A percentile compares a stretch with the other conserved stretches of the same genome.
phyloP scores from a whole-genome alignment of 2,113 vertebrate species.

The Lophochroa leadbeateri region DNA sequence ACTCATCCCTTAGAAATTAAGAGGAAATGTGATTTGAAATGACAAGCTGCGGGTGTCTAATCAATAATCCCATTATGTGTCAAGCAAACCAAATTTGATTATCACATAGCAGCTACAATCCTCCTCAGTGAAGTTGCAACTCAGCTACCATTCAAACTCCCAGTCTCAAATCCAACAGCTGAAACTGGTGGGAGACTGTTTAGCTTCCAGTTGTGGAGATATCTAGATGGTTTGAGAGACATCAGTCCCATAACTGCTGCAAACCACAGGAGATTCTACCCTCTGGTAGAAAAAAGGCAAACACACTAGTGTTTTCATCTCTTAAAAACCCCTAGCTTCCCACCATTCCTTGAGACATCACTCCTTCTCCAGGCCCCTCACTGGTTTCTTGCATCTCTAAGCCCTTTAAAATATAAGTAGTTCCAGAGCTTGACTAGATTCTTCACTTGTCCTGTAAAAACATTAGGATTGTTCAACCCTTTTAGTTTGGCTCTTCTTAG shows the following conservation, averaged over 20 bases:
- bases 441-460: not conserved
- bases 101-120: conserved; percentile 21
- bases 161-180: not conserved
- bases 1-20: conserved; percentile 56
- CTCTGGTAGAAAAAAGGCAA: not conserved
- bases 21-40: conserved; percentile 58
- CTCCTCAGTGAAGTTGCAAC: not conserved
- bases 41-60: conserved; percentile 47
- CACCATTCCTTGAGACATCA: not conserved
- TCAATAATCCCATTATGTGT: conserved; percentile 68
- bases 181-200: not conserved
- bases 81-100: conserved; percentile 64
- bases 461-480: not conserved
- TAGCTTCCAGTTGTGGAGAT: not conserved
- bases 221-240: not conserved
- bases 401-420: not conserved
- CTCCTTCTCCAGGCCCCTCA: not conserved
- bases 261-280: not conserved
- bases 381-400: not conserved
- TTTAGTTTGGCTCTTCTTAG: not conserved
- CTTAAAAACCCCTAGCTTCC: not conserved
- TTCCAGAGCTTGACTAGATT: not conserved
- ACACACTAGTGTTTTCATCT: not conserved
- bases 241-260: not conserved
- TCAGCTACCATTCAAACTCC: not conserved